A percentile compares a stretch with the other conserved stretches of the same genome.
phyloP scores from a whole-genome alignment of 1,140 invertebrate genomes.

The Ericerus pela region DNA sequence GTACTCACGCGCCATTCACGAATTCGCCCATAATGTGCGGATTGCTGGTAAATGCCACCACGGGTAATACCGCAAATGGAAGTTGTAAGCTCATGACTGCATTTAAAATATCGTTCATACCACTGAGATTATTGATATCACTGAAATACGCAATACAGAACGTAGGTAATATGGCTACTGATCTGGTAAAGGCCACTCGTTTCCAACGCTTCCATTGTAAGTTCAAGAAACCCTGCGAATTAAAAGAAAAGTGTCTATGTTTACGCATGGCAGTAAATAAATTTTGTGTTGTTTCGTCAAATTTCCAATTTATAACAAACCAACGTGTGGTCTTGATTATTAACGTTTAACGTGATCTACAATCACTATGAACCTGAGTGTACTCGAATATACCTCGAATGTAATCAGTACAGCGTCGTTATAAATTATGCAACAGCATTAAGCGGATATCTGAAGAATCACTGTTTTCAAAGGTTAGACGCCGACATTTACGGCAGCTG shows the following conservation, averaged over 20 bases:
- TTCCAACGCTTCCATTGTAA: conserved; percentile 79
- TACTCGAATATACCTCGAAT: neutral
- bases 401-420: too few relatives aligned
- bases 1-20: conserved; percentile 50
- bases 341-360: too few relatives aligned
- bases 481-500: too few relatives aligned
- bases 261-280: too few relatives aligned
- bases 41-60: conserved; percentile 74
- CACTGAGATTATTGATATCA: conserved; percentile 56
- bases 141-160: conserved; percentile 61
- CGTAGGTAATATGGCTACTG: conserved; percentile 80
- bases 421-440: too few relatives aligned
- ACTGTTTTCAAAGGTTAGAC: too few relatives aligned
- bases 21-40: conserved; percentile 69
- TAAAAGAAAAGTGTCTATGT: neutral
- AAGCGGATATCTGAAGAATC: too few relatives aligned
- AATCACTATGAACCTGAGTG: too few relatives aligned
- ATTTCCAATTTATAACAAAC: too few relatives aligned
- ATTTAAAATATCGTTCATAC: conserved; percentile 82
- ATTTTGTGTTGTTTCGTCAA: too few relatives aligned
- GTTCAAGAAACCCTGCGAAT: conserved; percentile 64
- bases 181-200: conserved; percentile 68
- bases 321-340: too few relatives aligned
- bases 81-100: conserved; percentile 75
- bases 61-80: conserved; percentile 70